Percentiles rank a stretch among this genome's conserved stretches.
Conservation (phyloP, 1,140 invertebrate genomes). For the Diabrotica undecimpunctata region DNA sequence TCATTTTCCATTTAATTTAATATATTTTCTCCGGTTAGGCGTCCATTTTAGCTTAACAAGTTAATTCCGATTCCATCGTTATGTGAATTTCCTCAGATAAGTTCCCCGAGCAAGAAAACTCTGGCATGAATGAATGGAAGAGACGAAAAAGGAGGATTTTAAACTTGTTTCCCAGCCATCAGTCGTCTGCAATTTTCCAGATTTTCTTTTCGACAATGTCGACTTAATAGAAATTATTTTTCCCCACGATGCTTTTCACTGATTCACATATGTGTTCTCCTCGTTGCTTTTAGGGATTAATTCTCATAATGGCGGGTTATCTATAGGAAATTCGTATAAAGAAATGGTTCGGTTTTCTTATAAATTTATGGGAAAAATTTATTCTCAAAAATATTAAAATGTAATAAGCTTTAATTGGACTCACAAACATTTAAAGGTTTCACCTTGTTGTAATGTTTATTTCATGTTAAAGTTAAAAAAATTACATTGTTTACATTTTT, state of each 20-base stretch:
- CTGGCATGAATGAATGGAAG: conserved; percentile 10
- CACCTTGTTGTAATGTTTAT: too few relatives aligned
- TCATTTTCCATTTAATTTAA: conserved; percentile 18
- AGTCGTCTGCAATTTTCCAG: conserved; percentile 6
- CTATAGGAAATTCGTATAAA: too few relatives aligned
- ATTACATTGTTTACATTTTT: too few relatives aligned
- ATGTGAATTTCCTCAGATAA: conserved; percentile 16
- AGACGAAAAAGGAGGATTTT: conserved; percentile 14
- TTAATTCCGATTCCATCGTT: conserved; percentile 17
- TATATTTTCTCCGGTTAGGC: conserved; percentile 12
- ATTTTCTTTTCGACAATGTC: conserved; percentile 6
- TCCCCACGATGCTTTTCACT: not conserved
- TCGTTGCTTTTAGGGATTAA: too few relatives aligned
- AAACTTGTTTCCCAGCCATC: conserved; percentile 14
- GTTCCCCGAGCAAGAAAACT: conserved; percentile 14
- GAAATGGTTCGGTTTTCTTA: too few relatives aligned
- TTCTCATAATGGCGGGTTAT: too few relatives aligned
- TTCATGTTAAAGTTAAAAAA: too few relatives aligned
- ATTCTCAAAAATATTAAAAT: too few relatives aligned
- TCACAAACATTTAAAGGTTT: too few relatives aligned
- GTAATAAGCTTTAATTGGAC: too few relatives aligned
- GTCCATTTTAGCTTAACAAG: conserved; percentile 22
- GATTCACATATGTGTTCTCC: too few relatives aligned
- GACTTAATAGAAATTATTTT: conserved; percentile 6
- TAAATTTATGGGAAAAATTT: too few relatives aligned